A percentile compares a stretch with the other conserved stretches of the same genome.
These are phyloP conservation scores for Sminthopsis crassicaudata DNA, from an alignment of 2,113 vertebrate species.

Conservation along the genomic window DNA sequence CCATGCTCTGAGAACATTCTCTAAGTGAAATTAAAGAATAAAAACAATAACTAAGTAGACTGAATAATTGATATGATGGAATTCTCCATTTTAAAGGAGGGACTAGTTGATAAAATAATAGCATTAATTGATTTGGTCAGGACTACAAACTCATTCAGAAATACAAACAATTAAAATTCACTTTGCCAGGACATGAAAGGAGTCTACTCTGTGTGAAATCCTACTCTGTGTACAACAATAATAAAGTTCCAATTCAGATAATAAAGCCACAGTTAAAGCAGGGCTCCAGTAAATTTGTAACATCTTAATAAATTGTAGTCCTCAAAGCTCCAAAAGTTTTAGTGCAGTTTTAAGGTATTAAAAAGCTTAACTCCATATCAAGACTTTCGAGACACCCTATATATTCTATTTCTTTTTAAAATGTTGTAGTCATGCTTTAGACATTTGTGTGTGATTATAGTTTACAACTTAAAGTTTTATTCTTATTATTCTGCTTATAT, in stretches of 20 bases:
- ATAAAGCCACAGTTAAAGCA: background rate
- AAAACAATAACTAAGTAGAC: background rate
- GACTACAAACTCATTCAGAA: background rate
- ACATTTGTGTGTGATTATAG: background rate
- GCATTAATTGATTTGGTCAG: background rate
- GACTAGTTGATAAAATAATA: background rate
- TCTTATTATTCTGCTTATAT: background rate
- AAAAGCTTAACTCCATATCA: background rate
- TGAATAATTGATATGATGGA: background rate
- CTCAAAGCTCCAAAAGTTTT: background rate
- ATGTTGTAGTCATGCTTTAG: background rate
- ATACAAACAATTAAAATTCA: background rate
- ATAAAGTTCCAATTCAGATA: background rate
- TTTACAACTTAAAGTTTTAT: background rate
- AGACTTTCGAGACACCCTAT: background rate
- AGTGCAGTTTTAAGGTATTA: background rate
- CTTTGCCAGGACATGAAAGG: background rate
- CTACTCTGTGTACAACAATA: background rate
- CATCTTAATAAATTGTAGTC: background rate
- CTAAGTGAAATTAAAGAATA: background rate
- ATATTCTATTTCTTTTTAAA: background rate
- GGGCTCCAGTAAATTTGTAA: background rate
- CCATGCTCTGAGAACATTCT: background rate
- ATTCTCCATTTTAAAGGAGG: background rate
- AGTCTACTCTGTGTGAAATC: background rate